Evolutionary conservation across 2,113 vertebrate genomes (phyloP).

Genomic region (Anolis sagrei): DNA sequence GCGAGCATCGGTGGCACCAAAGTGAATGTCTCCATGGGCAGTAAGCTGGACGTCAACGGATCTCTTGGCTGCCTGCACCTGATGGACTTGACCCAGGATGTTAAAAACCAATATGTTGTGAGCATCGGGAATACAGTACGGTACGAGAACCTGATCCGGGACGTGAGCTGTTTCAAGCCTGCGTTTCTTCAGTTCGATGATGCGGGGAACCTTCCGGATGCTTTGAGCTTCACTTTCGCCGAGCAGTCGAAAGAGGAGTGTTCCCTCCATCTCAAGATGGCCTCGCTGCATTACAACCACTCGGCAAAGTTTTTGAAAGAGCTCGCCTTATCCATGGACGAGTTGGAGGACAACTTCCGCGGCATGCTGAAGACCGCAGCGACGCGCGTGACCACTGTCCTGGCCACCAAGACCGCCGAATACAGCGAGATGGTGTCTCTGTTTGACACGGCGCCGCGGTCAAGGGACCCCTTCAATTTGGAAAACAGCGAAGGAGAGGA

Average conservation of each 20-base stretch:
- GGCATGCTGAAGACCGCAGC: conserved; percentile 94
- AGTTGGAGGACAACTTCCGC: conserved; percentile 93
- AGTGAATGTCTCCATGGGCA: conserved; percentile 93
- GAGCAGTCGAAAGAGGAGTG: conserved; percentile 92
- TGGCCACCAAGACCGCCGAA: conserved; percentile 94
- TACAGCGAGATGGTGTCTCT: conserved; percentile 96
- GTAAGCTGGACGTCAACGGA: conserved; percentile 86
- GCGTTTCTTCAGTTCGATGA: conserved; percentile 73
- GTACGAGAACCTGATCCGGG: conserved; percentile 73
- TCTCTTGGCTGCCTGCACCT: conserved; percentile 94
- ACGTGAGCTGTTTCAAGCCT: conserved; percentile 66
- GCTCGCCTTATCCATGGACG: conserved; percentile 91
- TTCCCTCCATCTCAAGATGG: conserved; percentile 90
- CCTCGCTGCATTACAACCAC: conserved; percentile 96
- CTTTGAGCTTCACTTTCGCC: conserved; percentile 87
- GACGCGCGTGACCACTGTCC: conserved; percentile 91
- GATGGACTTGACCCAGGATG: conserved; percentile 90
- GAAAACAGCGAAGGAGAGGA: conserved; percentile 80
- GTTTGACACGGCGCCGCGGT: conserved; percentile 86
- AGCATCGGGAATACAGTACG: conserved; percentile 89
- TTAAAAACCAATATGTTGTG: conserved; percentile 90
- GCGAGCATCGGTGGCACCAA: conserved; percentile 94
- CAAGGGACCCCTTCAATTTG: conserved; percentile 73
- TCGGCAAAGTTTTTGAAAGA: conserved; percentile 95
- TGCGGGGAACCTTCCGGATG: conserved; percentile 79